Evolutionary conservation across 2,888 invertebrate genomes (phyloP), one percentile per base, ranked within the genome.

Genomic region (Cataglyphis albicans): DNA sequence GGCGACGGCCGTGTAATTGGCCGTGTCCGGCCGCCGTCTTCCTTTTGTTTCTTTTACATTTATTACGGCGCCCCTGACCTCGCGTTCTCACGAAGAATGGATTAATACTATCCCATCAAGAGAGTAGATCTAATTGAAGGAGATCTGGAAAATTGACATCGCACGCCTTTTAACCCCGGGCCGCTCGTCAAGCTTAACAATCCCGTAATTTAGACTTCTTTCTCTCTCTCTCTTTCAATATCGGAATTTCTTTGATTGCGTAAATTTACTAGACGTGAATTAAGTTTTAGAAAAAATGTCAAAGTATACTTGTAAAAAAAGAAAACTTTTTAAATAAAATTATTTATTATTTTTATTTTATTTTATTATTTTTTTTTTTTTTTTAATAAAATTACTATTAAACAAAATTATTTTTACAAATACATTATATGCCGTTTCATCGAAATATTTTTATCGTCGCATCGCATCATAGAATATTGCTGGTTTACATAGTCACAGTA

Each of bases 71-170:
- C 25, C 76, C 68, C 55, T 76, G 68, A 76, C 76, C 68, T 68
- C 76, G 41, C 41, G 21, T 15, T 68, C 38, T 6, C 32, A 32
- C 57, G 15, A 52, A 35, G 52, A 64, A 64, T 52, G 35, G 29
- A 76, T 76, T 76, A 68, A 76, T 57, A 21, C 76, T 41, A 12
- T 32, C 29, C 68, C 55, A 10, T 35, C n/a, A 57, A 21, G 44
- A 29, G 57, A 63, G 63, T 52, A n/a, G 1, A 52, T 86, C 81
- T 87, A 88, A 88, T 88, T 86, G 81, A 81, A 84, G 63, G 61
- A 82, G 84, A 88, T 81, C 74, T 81, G 32, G 75, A 83, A 88
- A 87, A 88, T 88, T 85, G 81, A 68, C 81, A 82, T 76, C 75
- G 82, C 82, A 63, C 67, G 68, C 44, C 55, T 82, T 87, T 85